Base-by-base conservation (phyloP, 2,797 vertebrate genomes). In the Sebastes taczanowskii region DNA sequence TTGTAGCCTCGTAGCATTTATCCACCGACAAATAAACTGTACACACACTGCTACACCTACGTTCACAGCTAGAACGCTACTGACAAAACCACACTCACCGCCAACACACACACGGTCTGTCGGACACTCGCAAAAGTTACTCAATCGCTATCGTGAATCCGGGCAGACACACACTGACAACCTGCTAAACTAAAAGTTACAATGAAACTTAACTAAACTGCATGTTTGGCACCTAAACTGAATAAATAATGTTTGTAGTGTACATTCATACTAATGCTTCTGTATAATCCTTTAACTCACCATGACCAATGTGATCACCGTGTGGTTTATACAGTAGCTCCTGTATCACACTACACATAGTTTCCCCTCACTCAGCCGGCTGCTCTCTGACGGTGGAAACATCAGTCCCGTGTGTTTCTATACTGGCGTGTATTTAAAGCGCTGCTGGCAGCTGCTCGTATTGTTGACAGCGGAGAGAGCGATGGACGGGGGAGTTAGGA, bases 361-460 rank as follows among this genome's bases (percentile, higher is more conserved):
- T 25, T 25, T 4, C 38, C 38, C 25, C 30, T 8, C 23, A 9
- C 30, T 53, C 30, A 61, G 22, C 16, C 11, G 3, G 20, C 63
- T 27, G 56, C 42, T 23, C 8, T 7, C 46, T 49, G 62, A 69
- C 14, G 27, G 0, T 72, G 73, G 69, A 79, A 74, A 63, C 77
- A 67, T 64, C 74, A 30, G 52, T 18, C 10, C 59, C 30, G 4
- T 7, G 30, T 35, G 22, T 59, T 59, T 34, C 16, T 52, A 53
- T 46, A 46, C 68, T 56, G 38, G 38, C 30, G 69, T 46, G 68
- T 83, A 75, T 86, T 85, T 81, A 62, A 83, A 86, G 55, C 46
- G 5, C 11, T 22, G 11, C 42, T 74, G 58, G 70, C 84, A 81
- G 84, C 88, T 79, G 69, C 13, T 22, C 0, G 7, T 38, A 22